Evolutionary conservation across 2,888 invertebrate species (phyloP).

Genomic region (Antitype chi): DNA sequence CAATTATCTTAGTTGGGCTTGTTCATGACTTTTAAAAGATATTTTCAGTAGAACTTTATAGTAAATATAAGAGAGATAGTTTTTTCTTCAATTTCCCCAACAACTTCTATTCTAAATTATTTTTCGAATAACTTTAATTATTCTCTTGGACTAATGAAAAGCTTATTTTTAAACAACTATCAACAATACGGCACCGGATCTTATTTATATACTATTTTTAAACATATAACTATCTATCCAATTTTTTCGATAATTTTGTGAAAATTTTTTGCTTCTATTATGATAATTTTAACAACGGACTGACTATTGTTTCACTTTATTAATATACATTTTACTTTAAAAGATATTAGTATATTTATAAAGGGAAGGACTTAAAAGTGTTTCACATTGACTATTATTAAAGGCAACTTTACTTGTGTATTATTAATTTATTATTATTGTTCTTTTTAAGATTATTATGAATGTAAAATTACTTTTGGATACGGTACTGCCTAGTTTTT

Average conservation of each 20-base stretch:
- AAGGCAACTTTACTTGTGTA: constrained; percentile 10
- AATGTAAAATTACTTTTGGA: constrained; percentile 4
- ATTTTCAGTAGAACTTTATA: constrained; percentile 1
- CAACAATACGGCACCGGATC: constrained; percentile 65
- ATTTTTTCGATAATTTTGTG: neutral
- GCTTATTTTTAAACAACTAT: constrained; percentile 56
- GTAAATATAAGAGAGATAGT: neutral
- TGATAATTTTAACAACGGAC: constrained; percentile 3
- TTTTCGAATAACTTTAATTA: constrained; percentile 13
- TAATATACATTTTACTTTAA: constrained; percentile 1
- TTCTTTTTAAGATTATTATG: constrained; percentile 15
- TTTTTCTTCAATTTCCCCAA: neutral
- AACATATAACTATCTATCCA: constrained; percentile 14
- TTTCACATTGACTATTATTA: constrained; percentile 14
- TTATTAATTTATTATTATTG: neutral
- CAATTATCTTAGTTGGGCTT: neutral
- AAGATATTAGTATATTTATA: constrained; percentile 20
- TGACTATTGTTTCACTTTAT: constrained; percentile 7
- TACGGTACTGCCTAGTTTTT: neutral
- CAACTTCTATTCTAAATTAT: neutral
- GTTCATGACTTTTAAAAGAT: neutral
- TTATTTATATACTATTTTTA: constrained; percentile 33
- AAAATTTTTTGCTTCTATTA: neutral
- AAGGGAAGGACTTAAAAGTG: neutral
- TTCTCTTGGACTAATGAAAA: constrained; percentile 34